Base-by-base conservation (phyloP, 1,140 invertebrate species). In the Microplitis mediator region DNA sequence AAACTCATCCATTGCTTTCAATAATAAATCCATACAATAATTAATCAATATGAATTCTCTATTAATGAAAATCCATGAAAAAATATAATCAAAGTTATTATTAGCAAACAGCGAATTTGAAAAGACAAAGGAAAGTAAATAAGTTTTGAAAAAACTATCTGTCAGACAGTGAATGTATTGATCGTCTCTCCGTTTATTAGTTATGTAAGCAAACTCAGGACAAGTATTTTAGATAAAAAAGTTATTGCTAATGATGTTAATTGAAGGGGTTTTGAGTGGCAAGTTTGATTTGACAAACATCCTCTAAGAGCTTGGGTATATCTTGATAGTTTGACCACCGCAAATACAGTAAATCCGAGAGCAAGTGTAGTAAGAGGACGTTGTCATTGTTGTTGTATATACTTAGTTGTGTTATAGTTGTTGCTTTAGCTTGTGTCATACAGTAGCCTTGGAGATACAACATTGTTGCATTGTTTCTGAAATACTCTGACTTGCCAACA, bases 401-500 rank as follows among this genome's bases (percentile, higher is more conserved):
- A 45, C 11, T 45, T 11, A 45, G 39, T 45, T 45, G 39, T 45
- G 39, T 45, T 23, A 23, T 23, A 23, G 39, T 45, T 45, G 39
- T 45, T 45, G 8, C 39, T 45, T 6, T 45, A 45, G 39, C 11
- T 11, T 45, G 39, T 45, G 39, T 45, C 39, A 45, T 45, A 23
- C 23, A 45, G 39, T 8, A 45, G 56, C 1, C 4, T 16, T 23
- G 56, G 56, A 23, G 23, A n/a, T 54, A 9, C 60, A 14, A n/a
- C n/a, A 36, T 62, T 62, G 32, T 35, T 35, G 60, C 32, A 62
- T 62, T 62, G 60, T 62, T 62, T 62, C 52, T 36, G 52, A 73
- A 61, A 66, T 50, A 36, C 60, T 72, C 67, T 54, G 68, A 35
- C 74, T 68, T 14, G 62, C 62, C 62, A 66, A 76, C 73, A 76